Percentiles rank a stretch among this genome's conserved stretches.
phyloP scores from a whole-genome alignment of 1,140 invertebrate species.

The Orius insidiosus region DNA sequence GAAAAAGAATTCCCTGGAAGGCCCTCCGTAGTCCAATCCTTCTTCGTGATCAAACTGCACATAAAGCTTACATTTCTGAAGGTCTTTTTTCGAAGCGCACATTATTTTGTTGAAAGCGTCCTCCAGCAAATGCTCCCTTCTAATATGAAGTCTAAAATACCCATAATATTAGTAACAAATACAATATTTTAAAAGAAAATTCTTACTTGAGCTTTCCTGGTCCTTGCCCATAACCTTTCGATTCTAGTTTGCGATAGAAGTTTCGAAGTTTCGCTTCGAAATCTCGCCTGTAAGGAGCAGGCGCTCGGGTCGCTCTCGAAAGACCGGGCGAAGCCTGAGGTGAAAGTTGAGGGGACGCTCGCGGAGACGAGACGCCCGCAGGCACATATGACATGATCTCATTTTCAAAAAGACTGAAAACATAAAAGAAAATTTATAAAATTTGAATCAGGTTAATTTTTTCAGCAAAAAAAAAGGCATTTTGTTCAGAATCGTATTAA shows the following conservation, averaged over 20 bases:
- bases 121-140: conserved; percentile 82
- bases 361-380: conserved; percentile 25
- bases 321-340: conserved; percentile 62
- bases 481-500: too few species aligned
- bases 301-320: conserved; percentile 53
- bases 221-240: conserved; percentile 91
- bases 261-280: conserved; percentile 90
- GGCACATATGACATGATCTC: conserved; percentile 97
- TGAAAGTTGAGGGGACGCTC: conserved; percentile 49
- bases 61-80: conserved; percentile 87
- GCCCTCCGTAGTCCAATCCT: conserved; percentile 92
- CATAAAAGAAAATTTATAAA: conserved; percentile 12
- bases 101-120: conserved; percentile 94
- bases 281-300: conserved; percentile 75
- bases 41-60: conserved; percentile 93
- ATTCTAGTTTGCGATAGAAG: conserved; percentile 89
- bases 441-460: too few species aligned
- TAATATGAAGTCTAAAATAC: conserved; percentile 60
- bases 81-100: conserved; percentile 85
- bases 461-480: too few species aligned
- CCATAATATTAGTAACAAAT: conserved; percentile 4
- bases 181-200: neutral
- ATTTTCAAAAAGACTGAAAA: conserved; percentile 80
- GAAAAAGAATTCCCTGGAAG: conserved; percentile 93
- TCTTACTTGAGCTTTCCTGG: conserved; percentile 88